Percentiles rank a stretch among this genome's conserved stretches.
phyloP scores from a whole-genome alignment of 2,113 vertebrate genomes.

The Pomatostomus ruficeps region DNA sequence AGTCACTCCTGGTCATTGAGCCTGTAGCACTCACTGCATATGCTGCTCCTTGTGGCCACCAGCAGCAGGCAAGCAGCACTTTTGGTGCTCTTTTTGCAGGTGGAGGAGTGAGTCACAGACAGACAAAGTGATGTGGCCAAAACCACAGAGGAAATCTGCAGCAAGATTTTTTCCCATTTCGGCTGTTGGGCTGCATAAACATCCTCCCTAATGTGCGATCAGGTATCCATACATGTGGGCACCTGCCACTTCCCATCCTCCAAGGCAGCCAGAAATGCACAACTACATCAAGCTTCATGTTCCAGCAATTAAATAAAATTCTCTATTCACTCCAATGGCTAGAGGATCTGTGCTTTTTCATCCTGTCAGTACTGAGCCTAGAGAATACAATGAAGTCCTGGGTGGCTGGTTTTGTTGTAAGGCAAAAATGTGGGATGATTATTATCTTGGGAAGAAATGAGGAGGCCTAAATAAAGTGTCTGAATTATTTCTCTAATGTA shows the following conservation, averaged over 20 bases:
- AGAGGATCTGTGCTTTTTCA: neutral
- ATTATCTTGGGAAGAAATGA: conserved; percentile 1
- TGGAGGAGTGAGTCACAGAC: neutral
- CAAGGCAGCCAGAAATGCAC: neutral
- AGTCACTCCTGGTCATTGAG: rapidly evolving
- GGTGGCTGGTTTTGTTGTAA: neutral
- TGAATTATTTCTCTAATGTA: neutral
- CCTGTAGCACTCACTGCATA: neutral
- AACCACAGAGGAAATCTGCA: neutral
- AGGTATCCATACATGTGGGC: rapidly evolving
- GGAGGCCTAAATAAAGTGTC: neutral
- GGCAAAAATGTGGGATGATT: neutral
- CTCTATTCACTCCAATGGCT: neutral
- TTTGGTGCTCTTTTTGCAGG: neutral
- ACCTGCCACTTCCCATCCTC: neutral
- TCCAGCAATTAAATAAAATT: neutral
- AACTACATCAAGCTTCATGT: neutral
- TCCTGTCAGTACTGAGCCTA: neutral
- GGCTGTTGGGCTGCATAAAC: neutral
- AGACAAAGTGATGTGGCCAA: neutral
- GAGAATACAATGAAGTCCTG: neutral
- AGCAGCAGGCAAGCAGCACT: neutral
- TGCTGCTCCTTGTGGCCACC: neutral
- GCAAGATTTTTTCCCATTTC: neutral
- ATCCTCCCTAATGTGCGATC: neutral